Conservation (phyloP, 2,888 invertebrate genomes). For the Napeogenes inachia region DNA sequence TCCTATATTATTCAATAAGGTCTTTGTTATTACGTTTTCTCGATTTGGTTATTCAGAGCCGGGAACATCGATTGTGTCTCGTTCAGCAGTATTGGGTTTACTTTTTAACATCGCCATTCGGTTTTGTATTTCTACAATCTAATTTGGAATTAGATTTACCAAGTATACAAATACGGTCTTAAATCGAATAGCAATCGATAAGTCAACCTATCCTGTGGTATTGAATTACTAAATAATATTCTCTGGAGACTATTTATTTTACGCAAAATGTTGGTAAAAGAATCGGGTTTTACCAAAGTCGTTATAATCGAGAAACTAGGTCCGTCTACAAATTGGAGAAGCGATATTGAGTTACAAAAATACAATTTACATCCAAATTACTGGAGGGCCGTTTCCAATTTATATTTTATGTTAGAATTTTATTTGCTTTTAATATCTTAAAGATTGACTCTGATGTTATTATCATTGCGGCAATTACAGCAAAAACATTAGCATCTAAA, state of each 20-base stretch:
- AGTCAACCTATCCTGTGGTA: no score
- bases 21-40: constrained; percentile 11
- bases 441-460: no score
- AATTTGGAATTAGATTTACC: background rate
- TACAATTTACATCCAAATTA: constrained; percentile 20
- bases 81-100: constrained; percentile 3
- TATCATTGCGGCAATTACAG: no score
- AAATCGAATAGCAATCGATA: no score
- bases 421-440: no score
- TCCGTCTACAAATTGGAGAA: constrained; percentile 16
- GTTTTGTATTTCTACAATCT: constrained; percentile 1
- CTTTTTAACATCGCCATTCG: background rate
- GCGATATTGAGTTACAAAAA: constrained; percentile 15
- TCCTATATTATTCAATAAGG: constrained; percentile 24
- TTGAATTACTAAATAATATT: no score
- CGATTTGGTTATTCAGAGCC: constrained; percentile 2
- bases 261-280: background rate
- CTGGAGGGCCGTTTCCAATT: constrained; percentile 5
- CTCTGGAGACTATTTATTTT: background rate
- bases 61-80: constrained; percentile 5
- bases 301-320: constrained; percentile 13
- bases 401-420: no score
- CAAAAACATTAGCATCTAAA: no score
- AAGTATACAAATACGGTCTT: background rate
- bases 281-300: constrained; percentile 15